Percentiles rank a stretch among this genome's conserved stretches.
Conservation (phyloP, 2,888 invertebrate species). For the Colletes collaris region DNA sequence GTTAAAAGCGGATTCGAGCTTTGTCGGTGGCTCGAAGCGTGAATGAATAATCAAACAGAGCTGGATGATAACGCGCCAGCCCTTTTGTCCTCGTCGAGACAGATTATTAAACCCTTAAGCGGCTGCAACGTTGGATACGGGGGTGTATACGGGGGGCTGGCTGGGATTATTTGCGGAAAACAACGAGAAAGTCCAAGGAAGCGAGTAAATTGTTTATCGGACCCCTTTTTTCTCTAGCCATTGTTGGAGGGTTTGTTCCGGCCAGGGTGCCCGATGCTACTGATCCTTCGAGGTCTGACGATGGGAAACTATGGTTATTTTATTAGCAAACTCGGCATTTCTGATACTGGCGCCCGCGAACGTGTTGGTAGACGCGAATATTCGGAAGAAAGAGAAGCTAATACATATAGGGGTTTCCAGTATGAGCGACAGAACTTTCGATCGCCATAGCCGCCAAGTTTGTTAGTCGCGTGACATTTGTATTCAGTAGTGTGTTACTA, state of each 20-base stretch:
- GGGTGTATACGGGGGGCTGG: background rate
- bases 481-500: too few relatives aligned
- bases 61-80: slow-evolving; percentile 44
- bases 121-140: slow-evolving; percentile 26
- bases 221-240: background rate
- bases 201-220: slow-evolving; percentile 40
- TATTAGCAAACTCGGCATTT: background rate
- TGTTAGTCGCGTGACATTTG: too few relatives aligned
- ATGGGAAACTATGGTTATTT: background rate
- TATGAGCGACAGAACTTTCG: too few relatives aligned
- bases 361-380: too few relatives aligned
- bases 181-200: background rate
- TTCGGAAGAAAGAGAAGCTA: too few relatives aligned
- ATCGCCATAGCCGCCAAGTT: too few relatives aligned
- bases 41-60: slow-evolving; percentile 55
- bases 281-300: slow-evolving; percentile 2
- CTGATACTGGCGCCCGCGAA: too few relatives aligned
- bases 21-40: slow-evolving; percentile 35
- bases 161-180: slow-evolving; percentile 25
- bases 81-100: slow-evolving; percentile 50
- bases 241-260: slow-evolving; percentile 16
- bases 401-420: too few relatives aligned
- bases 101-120: slow-evolving; percentile 56
- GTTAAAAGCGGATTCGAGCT: slow-evolving; percentile 45
- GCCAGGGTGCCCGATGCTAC: background rate